phyloP scores from a whole-genome alignment of 2,113 vertebrate species.

The Neodontobutis hainanensis region DNA sequence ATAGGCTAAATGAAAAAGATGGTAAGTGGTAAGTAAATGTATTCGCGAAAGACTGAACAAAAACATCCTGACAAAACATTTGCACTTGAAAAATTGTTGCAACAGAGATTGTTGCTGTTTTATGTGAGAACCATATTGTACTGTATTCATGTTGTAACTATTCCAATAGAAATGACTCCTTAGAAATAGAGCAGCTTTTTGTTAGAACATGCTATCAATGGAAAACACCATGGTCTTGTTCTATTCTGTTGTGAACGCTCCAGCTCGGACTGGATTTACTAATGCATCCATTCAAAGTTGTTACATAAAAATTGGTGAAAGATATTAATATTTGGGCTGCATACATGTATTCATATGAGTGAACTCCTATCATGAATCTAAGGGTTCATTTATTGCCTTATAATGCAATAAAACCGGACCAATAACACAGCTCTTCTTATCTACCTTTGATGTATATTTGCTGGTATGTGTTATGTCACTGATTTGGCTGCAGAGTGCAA shows the following conservation, averaged over 20 bases:
- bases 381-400: conserved; percentile 42
- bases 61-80: no score
- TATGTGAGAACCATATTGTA: no score
- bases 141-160: no score
- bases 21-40: no score
- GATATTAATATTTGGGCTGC: background rate
- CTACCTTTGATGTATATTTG: conserved; percentile 43
- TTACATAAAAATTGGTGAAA: conserved; percentile 8
- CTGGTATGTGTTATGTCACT: conserved; percentile 28
- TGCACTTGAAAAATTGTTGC: no score
- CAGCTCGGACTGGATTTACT: conserved; percentile 14
- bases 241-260: background rate
- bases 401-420: conserved; percentile 33
- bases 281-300: conserved; percentile 9
- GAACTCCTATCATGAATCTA: conserved; percentile 4
- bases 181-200: no score
- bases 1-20: no score
- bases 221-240: background rate
- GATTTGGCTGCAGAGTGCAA: conserved; percentile 21
- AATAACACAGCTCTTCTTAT: conserved; percentile 8
- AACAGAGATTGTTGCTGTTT: no score
- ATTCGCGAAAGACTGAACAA: no score
- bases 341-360: conserved; percentile 1
- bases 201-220: background rate
- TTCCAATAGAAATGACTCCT: no score